Evolutionary conservation across 1,140 invertebrate species (phyloP), one percentile per base, ranked within the genome.

Genomic region (Spodoptera litura): DNA sequence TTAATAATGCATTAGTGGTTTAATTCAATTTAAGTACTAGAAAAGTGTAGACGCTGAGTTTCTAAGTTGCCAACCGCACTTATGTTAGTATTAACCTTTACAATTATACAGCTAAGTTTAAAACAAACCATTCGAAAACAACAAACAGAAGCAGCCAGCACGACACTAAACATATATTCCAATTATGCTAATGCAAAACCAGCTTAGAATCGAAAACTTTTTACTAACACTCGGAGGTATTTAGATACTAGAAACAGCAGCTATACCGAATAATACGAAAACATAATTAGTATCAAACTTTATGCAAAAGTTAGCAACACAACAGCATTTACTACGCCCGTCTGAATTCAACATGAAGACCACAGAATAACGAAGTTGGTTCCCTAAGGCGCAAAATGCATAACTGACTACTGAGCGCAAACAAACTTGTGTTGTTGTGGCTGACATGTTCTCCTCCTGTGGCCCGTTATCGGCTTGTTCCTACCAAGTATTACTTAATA

Each of bases 361-460:
- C 61, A 53, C 20, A 61, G 56, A 25, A 61, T 68, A 73, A 8
- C 72, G 31, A 75, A 79, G 52, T 74, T 74, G 15, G 52, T 27
- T 70, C 78, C 78, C 66, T 27, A 68, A 68, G 78, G 78, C 53
- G 59, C 49, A 52, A 79, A 79, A 79, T 79, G 78, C 72, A 79
- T 79, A 79, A 79, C 71, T 27, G 55, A 61, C 31, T 51, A 61
- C 71, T 27, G 55, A 61, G n/a, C n/a, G 52, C 72, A 79, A 78
- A 78, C 66, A 61, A 79, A 79, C 27, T 75, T 79, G 62, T n/a
- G 15, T 44, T 13, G 11, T 13, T 35, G 35, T n/a, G 25, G 38
- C 76, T 71, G 66, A 78, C 64, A 61, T 61, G 66, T 38, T 71
- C 62, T 4, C 15, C 61, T 56, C 51, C 59, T 51, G 61, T 56